A percentile compares a stretch with the other conserved stretches of the same genome.
These are phyloP conservation scores for Stenopsyche tienmushanensis DNA, from an alignment of 1,140 invertebrate species.

Conservation along the genomic window DNA sequence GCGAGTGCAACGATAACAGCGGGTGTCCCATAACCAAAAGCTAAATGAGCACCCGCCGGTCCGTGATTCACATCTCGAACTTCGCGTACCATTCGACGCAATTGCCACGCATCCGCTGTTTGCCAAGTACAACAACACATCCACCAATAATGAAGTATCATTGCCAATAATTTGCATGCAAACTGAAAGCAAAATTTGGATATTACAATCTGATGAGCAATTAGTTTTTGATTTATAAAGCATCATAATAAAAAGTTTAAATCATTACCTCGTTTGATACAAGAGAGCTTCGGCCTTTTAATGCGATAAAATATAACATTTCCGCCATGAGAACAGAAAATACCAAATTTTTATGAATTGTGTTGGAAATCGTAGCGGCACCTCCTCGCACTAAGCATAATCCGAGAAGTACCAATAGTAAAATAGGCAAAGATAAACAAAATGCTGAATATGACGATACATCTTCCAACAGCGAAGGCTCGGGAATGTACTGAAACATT, in stretches of 20 bases:
- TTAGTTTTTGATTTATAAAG: too few species aligned
- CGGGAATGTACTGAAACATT: constrained; percentile 69
- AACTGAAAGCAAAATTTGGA: constrained; percentile 56
- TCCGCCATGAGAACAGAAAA: constrained; percentile 85
- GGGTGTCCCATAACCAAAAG: constrained; percentile 92
- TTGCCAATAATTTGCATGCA: constrained; percentile 86
- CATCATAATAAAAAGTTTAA: neutral
- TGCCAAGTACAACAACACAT: constrained; percentile 87
- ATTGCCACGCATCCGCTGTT: constrained; percentile 86
- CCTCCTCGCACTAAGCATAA: constrained; percentile 75
- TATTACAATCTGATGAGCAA: too few species aligned
- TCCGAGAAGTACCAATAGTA: constrained; percentile 72
- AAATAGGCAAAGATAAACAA: constrained; percentile 76
- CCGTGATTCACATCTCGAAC: constrained; percentile 96
- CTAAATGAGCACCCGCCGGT: constrained; percentile 90
- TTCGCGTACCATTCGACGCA: constrained; percentile 93
- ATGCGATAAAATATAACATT: constrained; percentile 81
- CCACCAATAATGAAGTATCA: constrained; percentile 91
- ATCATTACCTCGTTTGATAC: constrained; percentile 69
- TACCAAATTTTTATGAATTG: constrained; percentile 91
- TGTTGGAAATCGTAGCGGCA: constrained; percentile 87
- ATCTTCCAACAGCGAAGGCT: constrained; percentile 80
- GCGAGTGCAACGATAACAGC: constrained; percentile 88
- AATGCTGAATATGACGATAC: constrained; percentile 88
- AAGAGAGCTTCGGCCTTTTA: constrained; percentile 75